Base-by-base conservation (phyloP, 2,113 vertebrate species). In the Gavia stellata region DNA sequence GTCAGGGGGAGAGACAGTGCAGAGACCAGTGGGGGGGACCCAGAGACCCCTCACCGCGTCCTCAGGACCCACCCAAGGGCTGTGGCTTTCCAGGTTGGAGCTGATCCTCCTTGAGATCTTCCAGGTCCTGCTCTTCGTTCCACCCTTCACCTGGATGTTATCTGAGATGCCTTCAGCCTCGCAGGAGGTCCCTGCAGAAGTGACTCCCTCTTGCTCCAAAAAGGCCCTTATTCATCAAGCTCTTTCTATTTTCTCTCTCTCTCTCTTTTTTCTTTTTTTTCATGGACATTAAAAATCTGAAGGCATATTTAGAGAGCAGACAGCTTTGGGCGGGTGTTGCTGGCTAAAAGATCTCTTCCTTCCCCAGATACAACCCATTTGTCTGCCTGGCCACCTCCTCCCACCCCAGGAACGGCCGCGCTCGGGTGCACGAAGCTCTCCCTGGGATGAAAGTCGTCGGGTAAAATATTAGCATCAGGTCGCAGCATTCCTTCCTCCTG, bases 281-380 rank as follows among this genome's bases (percentile, higher is more conserved):
- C 45, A 18, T 47, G 85, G 92, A 74, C 94, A 96, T 95, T 97
- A 95, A 93, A 88, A 96, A 94, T 91, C 96, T 44, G 40, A 79
- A 96, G 92, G 90, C 96, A 95, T 93, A 88, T 96, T 93, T 96
- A 66, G 94, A 94, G 94, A 94, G 92, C 94, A 81, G 92, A 92
- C 94, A 94, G 95, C 88, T 92, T 94, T 88, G 95, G 94, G 91
- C 61, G 91, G 95, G 91, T 95, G 94, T 93, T 91, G 73, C 78
- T 80, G 95, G 94, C 77, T 94, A 87, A 94, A 96, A 94, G 94
- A 95, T 97, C 94, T 63, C 91, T 96, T 91, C 92, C 94, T 96
- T 81, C 83, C 86, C 91, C 88, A 88, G 80, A 92, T 86, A 86
- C 88, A 94, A 96, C 94, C 75, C 94, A 94, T 94, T 94, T 95